phyloP scores from a whole-genome alignment of 2,888 invertebrate species.

The Ormia ochracea region DNA sequence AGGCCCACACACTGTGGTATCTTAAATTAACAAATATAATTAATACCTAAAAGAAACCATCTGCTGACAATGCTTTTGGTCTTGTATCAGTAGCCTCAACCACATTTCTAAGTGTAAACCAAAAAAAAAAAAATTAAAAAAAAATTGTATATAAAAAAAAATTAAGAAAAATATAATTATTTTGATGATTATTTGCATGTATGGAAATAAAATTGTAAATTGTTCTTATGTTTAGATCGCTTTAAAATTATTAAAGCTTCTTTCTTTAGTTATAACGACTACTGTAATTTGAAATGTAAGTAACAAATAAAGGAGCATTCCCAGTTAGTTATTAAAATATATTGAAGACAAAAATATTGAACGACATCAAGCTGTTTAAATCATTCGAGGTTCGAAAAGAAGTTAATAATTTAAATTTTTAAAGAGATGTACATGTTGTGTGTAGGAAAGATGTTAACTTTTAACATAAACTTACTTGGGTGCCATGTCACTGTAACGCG shows the following conservation, averaged over 20 bases:
- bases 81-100: slow-evolving; percentile 75
- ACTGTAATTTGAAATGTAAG: slow-evolving; percentile 26
- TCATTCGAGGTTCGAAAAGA: slow-evolving; percentile 50
- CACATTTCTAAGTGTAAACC: slow-evolving; percentile 73
- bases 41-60: slow-evolving; percentile 77
- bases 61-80: slow-evolving; percentile 77
- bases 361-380: slow-evolving; percentile 50
- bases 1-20: slow-evolving; percentile 32
- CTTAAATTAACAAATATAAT: slow-evolving; percentile 6
- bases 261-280: slow-evolving; percentile 6
- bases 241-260: slow-evolving; percentile 3
- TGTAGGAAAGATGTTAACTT: slow-evolving; percentile 11
- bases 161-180: slow-evolving; percentile 14
- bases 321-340: slow-evolving; percentile 35
- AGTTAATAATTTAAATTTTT: slow-evolving; percentile 8
- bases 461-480: slow-evolving; percentile 84
- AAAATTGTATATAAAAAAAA: slow-evolving; percentile 45
- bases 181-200: background rate
- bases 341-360: slow-evolving; percentile 29
- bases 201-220: slow-evolving; percentile 31
- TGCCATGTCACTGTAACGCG: slow-evolving; percentile 90
- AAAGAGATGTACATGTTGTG: background rate
- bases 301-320: slow-evolving; percentile 43
- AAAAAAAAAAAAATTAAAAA: slow-evolving; percentile 61
- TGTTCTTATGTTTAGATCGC: background rate